Conservation (phyloP, 2,888 invertebrate genomes). For the Drosophila algonquin region DNA sequence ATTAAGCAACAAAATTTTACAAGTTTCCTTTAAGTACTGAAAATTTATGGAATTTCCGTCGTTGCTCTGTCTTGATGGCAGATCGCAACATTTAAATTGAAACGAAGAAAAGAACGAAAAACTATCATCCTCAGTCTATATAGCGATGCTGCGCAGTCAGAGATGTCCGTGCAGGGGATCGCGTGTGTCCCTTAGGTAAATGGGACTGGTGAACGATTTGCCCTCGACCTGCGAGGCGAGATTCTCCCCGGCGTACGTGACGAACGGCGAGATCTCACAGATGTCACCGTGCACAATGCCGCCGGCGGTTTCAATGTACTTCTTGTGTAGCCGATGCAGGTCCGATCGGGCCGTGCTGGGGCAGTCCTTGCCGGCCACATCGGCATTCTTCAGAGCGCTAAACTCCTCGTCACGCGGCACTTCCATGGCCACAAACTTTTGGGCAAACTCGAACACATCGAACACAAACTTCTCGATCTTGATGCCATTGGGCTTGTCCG, state of each 20-base stretch:
- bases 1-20: slow-evolving; percentile 36
- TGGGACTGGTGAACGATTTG: slow-evolving; percentile 88
- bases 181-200: slow-evolving; percentile 85
- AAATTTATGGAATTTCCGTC: slow-evolving; percentile 28
- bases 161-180: slow-evolving; percentile 82
- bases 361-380: slow-evolving; percentile 94
- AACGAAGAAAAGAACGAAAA: slow-evolving; percentile 31
- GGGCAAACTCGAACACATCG: slow-evolving; percentile 97
- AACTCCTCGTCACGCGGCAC: slow-evolving; percentile 96
- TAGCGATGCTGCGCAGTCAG: slow-evolving; percentile 45
- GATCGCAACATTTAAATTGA: slow-evolving; percentile 24
- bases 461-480: slow-evolving; percentile 99
- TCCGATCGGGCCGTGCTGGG: slow-evolving; percentile 93
- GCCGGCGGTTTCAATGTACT: slow-evolving; percentile 92
- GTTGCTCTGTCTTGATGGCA: background rate
- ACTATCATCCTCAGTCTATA: slow-evolving; percentile 44
- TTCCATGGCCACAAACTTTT: slow-evolving; percentile 96
- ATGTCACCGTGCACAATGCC: slow-evolving; percentile 88
- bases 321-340: slow-evolving; percentile 90
- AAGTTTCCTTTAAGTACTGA: slow-evolving; percentile 46
- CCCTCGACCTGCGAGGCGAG: slow-evolving; percentile 88
- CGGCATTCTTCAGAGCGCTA: slow-evolving; percentile 97
- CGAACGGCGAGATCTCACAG: slow-evolving; percentile 95
- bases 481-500: slow-evolving; percentile 95
- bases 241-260: slow-evolving; percentile 96